Conservation (phyloP, 2,797 vertebrate genomes). For the Saxicola maurus region DNA sequence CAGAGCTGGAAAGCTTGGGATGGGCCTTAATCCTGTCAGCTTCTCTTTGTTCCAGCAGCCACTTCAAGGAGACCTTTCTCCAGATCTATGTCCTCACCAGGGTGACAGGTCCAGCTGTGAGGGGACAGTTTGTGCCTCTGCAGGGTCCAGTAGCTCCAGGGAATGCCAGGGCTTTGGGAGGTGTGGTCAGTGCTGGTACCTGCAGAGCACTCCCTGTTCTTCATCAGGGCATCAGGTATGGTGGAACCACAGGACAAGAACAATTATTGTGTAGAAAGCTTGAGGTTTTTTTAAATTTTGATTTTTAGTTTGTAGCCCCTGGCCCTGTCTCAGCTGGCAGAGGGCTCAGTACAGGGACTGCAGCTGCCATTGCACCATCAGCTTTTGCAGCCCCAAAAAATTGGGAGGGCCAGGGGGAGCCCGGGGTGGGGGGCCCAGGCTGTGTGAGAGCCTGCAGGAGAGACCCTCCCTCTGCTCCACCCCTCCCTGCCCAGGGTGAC, state of each 20-base stretch:
- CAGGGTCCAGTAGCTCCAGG: not conserved
- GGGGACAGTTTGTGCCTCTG: not conserved
- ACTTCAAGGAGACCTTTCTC: not conserved
- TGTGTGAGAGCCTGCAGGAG: not conserved
- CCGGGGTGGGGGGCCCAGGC: not conserved
- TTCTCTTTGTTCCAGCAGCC: not conserved
- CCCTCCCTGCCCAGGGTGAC: not conserved
- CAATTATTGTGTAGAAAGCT: too few species aligned
- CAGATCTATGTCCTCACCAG: not conserved
- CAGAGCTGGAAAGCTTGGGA: not conserved
- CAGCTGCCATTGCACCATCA: fast-evolving
- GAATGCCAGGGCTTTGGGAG: not conserved
- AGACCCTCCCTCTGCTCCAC: not conserved
- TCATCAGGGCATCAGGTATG: not conserved
- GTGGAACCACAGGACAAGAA: not conserved
- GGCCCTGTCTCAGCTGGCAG: not conserved
- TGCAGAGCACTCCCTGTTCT: not conserved
- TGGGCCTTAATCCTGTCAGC: not conserved
- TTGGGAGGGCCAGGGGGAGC: fast-evolving
- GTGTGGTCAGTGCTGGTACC: not conserved
- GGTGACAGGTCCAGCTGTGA: not conserved
- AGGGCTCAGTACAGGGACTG: too few species aligned
- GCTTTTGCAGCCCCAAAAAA: not conserved
- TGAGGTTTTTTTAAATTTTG: not conserved
- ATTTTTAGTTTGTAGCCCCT: not conserved